Conservation (phyloP, 92 coral and sea anemone genomes). For the Phenganax marumi region DNA sequence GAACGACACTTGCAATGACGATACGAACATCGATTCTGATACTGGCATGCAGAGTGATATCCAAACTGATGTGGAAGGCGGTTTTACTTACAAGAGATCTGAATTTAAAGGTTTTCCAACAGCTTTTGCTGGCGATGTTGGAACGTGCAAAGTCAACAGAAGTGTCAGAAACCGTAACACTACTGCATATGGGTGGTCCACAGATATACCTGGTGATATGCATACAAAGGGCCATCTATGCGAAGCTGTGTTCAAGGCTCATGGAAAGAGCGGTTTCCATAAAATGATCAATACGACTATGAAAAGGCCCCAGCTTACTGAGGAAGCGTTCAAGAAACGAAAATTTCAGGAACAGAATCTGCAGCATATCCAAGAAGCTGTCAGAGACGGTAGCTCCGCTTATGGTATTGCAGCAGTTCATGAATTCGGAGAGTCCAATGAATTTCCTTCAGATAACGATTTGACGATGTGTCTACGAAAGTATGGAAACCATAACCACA, state of each 20-base stretch:
- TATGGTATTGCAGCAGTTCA: constrained; percentile 31
- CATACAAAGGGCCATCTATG: constrained; percentile 8
- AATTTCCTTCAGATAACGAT: constrained; percentile 14
- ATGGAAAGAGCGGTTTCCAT: constrained; percentile 3
- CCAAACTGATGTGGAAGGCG: background rate
- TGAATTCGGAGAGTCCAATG: constrained; percentile 8
- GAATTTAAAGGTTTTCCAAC: constrained; percentile 1
- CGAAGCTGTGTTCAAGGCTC: background rate
- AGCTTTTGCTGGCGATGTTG: background rate
- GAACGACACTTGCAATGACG: background rate
- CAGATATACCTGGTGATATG: background rate
- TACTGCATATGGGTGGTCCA: background rate
- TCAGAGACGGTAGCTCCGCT: constrained; percentile 8
- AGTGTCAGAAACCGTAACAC: constrained; percentile 11
- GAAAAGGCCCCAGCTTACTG: background rate
- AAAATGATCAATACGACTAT: background rate
- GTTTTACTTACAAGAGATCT: background rate
- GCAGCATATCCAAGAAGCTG: constrained; percentile 20
- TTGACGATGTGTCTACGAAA: background rate
- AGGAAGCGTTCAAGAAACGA: background rate
- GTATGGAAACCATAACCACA: constrained; percentile 15
- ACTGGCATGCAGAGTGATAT: background rate
- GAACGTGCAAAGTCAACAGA: constrained; percentile 28
- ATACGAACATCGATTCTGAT: background rate
- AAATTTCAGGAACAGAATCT: constrained; percentile 39